phyloP scores from a whole-genome alignment of 2,888 invertebrate genomes.

The Eilema sororculum region DNA sequence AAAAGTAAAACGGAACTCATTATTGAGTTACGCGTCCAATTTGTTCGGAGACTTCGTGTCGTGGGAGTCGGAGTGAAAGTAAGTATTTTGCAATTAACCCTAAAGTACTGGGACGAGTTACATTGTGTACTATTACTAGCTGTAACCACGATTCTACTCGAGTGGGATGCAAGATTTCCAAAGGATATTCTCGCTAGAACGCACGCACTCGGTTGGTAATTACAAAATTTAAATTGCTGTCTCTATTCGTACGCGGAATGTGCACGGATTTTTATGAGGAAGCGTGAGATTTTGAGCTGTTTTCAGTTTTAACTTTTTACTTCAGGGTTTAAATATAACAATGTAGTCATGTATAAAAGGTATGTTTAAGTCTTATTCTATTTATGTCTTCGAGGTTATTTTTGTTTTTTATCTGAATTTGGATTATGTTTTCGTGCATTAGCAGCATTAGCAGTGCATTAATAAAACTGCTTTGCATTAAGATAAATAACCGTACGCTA shows the following conservation, averaged over 20 bases:
- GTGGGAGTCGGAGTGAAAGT: no score
- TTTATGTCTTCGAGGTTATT: no score
- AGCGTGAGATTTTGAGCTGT: background rate
- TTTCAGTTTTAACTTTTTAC: no score
- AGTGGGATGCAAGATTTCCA: background rate
- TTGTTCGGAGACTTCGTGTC: background rate
- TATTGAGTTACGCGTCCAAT: constrained; percentile 2
- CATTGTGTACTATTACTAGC: background rate
- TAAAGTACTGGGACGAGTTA: background rate
- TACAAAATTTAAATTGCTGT: background rate
- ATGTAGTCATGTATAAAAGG: no score
- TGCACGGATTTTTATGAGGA: background rate
- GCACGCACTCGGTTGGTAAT: background rate
- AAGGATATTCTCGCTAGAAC: background rate
- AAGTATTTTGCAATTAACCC: constrained; percentile 1
- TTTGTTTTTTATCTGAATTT: no score
- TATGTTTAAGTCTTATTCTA: no score
- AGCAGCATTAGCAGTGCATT: no score
- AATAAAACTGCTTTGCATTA: no score
- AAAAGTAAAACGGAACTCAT: constrained; percentile 10
- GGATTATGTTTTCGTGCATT: no score
- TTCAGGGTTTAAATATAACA: no score
- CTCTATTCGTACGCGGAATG: background rate
- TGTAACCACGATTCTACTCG: background rate
- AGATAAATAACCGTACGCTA: no score